Evolutionary conservation across 2,797 vertebrate species (phyloP), one percentile per base, ranked within the genome.

Genomic region (Gallirallus australis): DNA sequence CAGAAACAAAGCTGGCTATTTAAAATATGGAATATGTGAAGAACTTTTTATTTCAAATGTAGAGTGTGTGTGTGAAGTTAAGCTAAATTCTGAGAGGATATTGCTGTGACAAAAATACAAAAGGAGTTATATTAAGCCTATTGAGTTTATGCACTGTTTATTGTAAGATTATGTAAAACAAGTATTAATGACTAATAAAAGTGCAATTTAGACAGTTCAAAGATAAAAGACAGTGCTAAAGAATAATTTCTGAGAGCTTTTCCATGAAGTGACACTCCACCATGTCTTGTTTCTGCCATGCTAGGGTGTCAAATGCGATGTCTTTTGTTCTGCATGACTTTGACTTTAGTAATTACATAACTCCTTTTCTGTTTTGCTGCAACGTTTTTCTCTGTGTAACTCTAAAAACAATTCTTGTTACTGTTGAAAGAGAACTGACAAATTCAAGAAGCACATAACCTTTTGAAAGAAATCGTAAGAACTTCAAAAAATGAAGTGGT

Each of bases 251-350:
- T 1, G 31, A 39, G 45, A 82, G 68, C 6, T 82, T 82, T 84
- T 69, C n/a, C 31, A 59, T 57, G 13, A 59, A 65, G 30, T 90
- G 83, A 84, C 73, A 54, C 12, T 66, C 35, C 15, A 27, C 18
- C 13, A 12, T 37, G 37, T 63, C 63, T 84, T 66, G 27, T 39
- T 91, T 73, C 70, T 93, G 66, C 47, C 64, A 59, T 5, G 13
- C 14, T 40, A 37, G 14, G 7, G 6, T 1, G 14, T 69, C 50
- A 90, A 82, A 30, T 27, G 6, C 4, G 33, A 93, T 19, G 47
- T 39, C 70, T 84, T 96, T 89, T 94, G 70, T 92, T 94, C 86
- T 54, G 30, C 24, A 7, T 52, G n/a, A 66, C 86, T 90, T 86
- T 89, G 77, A 90, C 79, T 95, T 92, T 54, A 69, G 40, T 30